A percentile compares a stretch with the other conserved stretches of the same genome.
These are phyloP conservation scores for Trachythela sp. DNA, from an alignment of 64 coral and sea anemone genomes.

Conservation along the genomic window DNA sequence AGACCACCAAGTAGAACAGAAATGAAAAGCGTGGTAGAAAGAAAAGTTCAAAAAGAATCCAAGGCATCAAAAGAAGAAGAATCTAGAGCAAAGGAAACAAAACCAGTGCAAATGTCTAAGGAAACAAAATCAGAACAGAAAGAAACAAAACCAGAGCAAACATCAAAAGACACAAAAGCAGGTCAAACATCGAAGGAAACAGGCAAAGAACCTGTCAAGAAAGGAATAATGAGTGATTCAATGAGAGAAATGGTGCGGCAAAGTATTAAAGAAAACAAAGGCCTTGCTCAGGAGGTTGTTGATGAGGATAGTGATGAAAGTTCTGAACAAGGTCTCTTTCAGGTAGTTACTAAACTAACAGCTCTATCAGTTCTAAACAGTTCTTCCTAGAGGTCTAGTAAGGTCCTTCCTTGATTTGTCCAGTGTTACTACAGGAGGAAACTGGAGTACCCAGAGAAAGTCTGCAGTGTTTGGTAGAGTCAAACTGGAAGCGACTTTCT, in stretches of 20 bases:
- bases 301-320: not conserved
- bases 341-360: no score
- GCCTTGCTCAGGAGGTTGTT: not conserved
- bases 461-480: no score
- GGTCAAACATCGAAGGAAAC: not conserved
- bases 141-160: not conserved
- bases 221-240: slow-evolving; percentile 11
- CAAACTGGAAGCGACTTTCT: no score
- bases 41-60: not conserved
- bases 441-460: no score
- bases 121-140: not conserved
- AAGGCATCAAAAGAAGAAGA: not conserved
- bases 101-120: no score
- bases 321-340: not conserved
- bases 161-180: not conserved
- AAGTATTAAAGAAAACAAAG: not conserved
- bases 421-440: no score
- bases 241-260: not conserved
- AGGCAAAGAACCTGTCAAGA: not conserved
- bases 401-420: no score
- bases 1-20: not conserved
- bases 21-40: not conserved
- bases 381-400: no score
- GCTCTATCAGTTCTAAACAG: no score
- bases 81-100: not conserved